Conservation (phyloP, 2,797 vertebrate genomes). For the Anisognathus igniventris region DNA sequence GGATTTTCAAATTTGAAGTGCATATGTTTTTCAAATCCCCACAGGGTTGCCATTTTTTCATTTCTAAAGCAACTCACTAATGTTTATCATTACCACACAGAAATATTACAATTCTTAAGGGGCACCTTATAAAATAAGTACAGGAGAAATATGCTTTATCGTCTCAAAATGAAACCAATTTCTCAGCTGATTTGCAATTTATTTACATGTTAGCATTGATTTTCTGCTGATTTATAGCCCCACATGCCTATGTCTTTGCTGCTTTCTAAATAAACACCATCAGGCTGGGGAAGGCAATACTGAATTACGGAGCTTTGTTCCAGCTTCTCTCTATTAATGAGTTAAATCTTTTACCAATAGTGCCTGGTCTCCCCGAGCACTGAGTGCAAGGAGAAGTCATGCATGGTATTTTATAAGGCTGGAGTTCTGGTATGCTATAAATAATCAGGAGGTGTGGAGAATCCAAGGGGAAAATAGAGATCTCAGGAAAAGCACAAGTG, state of each 20-base stretch:
- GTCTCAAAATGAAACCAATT: constrained; percentile 75
- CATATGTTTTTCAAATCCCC: constrained; percentile 77
- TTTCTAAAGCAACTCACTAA: constrained; percentile 79
- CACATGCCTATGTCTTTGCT: constrained; percentile 55
- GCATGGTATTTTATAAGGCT: constrained; percentile 22
- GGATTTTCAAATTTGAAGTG: constrained; percentile 82
- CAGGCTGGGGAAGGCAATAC: not conserved
- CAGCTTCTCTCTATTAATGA: constrained; percentile 44
- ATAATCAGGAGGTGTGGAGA: constrained; percentile 38
- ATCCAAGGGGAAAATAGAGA: constrained; percentile 38
- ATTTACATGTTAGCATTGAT: constrained; percentile 80
- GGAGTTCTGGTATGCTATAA: constrained; percentile 5
- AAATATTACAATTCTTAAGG: constrained; percentile 77
- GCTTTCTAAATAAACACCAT: constrained; percentile 64
- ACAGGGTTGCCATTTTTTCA: constrained; percentile 80
- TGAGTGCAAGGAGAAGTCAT: constrained; percentile 20
- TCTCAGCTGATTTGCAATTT: constrained; percentile 81
- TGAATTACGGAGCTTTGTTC: constrained; percentile 37
- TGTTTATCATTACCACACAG: constrained; percentile 77
- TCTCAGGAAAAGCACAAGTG: not conserved
- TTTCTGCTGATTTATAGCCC: constrained; percentile 78
- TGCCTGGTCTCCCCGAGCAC: not conserved
- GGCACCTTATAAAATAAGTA: constrained; percentile 75
- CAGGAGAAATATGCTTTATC: constrained; percentile 70
- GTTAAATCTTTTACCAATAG: constrained; percentile 37